Base-by-base conservation (phyloP, 2,797 vertebrate genomes). In the Trachurus trachurus region DNA sequence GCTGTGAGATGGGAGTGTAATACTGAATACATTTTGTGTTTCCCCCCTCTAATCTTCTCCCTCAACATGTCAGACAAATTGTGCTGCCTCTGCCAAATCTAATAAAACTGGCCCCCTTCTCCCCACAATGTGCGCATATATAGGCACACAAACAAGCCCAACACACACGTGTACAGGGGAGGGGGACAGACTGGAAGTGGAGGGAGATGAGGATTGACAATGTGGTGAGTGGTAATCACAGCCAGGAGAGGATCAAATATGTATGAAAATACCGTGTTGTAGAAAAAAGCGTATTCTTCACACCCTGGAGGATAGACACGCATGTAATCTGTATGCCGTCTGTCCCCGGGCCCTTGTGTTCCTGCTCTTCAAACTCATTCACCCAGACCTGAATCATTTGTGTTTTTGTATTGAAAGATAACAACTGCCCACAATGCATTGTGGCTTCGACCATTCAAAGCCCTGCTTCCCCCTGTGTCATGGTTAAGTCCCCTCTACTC, bases 51-150 rank as follows among this genome's bases (percentile, higher is more conserved):
- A 95, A 94, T 95, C 94, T 94, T 94, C 88, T 93, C 80, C 89
- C 86, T 93, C 92, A 94, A 93, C 90, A 90, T 92, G 90, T 94
- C 92, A 90, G 84, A 90, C 88, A 94, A 94, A 94, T 94, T 93
- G 90, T 93, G 87, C 93, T 90, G 92, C 90, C 88, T 89, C 81
- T 80, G 84, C 90, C 88, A 94, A 94, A 94, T 94, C 89, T 92
- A 93, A 94, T 93, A 92, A 81, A 93, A 84, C 88, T 81, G 37
- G 54, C 65, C 72, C 79, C 58, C 86, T 61, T 82, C 62, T 66
- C 66, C 61, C 58, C 57, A 57, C 80, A 76, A 60, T 82, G 60
- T 49, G 60, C 21, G 45, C 52, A 71, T 47, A 86, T n/a, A 66
- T 17, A 49, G 4, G 13, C 66, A 66, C 80, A 84, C 82, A 68